These are phyloP conservation scores for Sweltsa coloradensis DNA, from an alignment of 1,140 invertebrate species.

Conservation along the genomic window DNA sequence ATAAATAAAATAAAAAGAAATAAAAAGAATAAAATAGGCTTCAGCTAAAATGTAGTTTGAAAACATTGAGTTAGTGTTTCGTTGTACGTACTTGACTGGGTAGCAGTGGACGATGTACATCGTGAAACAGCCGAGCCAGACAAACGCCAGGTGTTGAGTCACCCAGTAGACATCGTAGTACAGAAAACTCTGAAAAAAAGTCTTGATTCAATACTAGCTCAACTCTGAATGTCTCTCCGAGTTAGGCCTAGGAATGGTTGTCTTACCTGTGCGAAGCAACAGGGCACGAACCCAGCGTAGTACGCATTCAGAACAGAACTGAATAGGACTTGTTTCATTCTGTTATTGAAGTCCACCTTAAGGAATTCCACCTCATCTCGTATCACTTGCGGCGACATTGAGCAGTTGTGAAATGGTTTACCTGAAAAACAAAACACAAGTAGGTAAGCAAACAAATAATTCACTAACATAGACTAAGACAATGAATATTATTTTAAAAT, in stretches of 20 bases:
- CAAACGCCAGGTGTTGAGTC: conserved; percentile 66
- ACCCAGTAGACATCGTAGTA: conserved; percentile 79
- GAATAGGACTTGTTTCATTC: conserved; percentile 82
- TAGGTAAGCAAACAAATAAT: not conserved
- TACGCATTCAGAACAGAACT: conserved; percentile 82
- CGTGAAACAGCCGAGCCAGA: conserved; percentile 71
- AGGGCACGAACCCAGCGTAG: conserved; percentile 81
- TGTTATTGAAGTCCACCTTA: conserved; percentile 73
- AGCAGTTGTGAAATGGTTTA: conserved; percentile 55
- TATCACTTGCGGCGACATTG: conserved; percentile 52
- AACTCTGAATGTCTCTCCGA: too few species aligned
- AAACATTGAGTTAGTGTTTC: too few species aligned
- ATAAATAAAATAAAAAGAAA: conserved; percentile 1
- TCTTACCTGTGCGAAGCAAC: conserved; percentile 73
- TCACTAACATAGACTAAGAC: not conserved
- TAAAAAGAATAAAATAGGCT: not conserved
- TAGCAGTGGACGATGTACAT: conserved; percentile 69
- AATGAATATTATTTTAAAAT: not conserved
- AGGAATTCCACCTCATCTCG: conserved; percentile 75
- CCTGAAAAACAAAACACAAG: conserved; percentile 21
- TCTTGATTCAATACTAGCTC: too few species aligned
- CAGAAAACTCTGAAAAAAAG: conserved; percentile 54
- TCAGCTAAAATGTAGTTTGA: too few species aligned
- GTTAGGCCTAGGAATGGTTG: too few species aligned
- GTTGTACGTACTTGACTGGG: conserved; percentile 39